Evolutionary conservation across 2,113 vertebrate genomes (phyloP), one percentile per base, ranked within the genome.

Genomic region (Melospiza melodia): DNA sequence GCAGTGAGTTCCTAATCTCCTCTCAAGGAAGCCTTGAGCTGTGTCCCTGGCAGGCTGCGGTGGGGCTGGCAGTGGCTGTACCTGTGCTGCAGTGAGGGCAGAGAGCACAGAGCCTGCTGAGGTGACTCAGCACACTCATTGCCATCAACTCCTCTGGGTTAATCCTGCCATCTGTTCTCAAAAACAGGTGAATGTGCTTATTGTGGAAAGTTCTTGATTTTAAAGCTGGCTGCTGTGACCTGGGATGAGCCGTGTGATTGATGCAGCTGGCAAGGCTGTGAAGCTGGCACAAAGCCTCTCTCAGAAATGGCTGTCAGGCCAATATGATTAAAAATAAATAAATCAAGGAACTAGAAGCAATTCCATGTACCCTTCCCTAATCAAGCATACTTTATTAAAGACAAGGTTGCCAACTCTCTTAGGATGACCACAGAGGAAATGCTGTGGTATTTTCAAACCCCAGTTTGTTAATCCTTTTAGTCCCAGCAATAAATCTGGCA

Each of bases 61-160:
- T 0, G 33, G 52, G 39, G 35, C 51, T 1, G 3, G n/a, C 2
- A 0, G 37, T 6, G 19, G 22, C 67, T 3, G 30, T 1, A 2
- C n/a, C 71, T 62, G 62, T 28, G 52, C 72, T 39, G 46, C 1
- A 3, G 54, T 1, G 66, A 16, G 5, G 63, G 22, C 30, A 63
- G 48, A 15, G 7, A 12, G 28, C 58, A 43, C 41, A 49, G 54
- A 41, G n/a, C 52, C 73, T 43, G 67, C 78, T 24, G 7, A 75
- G 80, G 83, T 75, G 83, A 63, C 79, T 54, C 59, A 57, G 85
- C 51, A 37, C 74, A 33, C 35, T 61, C 80, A 9, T 57, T 12
- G 73, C 72, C 54, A 73, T 0, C 19, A 65, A 14, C 4, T 27
- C 22, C 12, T 31, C 84, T 33, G 73, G 5, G 28, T 33, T 21